Conservation (phyloP, 2,797 vertebrate genomes). For the Philypnodon macrostomus region DNA sequence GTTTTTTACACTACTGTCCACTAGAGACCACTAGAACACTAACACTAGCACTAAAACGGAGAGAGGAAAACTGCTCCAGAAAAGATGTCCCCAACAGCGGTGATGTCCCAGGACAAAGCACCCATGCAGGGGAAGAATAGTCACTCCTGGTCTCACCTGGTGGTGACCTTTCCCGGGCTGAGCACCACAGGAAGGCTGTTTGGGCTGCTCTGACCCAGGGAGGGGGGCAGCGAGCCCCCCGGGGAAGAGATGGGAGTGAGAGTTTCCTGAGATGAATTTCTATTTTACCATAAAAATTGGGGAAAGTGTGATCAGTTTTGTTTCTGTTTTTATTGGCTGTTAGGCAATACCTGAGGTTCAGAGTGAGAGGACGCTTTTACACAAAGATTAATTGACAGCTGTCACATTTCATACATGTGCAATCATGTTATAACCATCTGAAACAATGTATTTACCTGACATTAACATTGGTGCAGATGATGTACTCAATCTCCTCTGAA, state of each 20-base stretch:
- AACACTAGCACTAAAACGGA: constrained; percentile 13
- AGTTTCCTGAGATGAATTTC: constrained; percentile 89
- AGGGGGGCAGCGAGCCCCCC: constrained; percentile 80
- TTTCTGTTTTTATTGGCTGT: constrained; percentile 13
- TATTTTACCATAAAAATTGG: constrained; percentile 68
- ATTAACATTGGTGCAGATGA: constrained; percentile 97
- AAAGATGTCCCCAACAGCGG: constrained; percentile 28
- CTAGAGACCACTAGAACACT: neutral
- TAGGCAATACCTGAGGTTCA: constrained; percentile 6
- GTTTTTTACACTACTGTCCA: neutral
- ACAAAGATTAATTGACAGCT: constrained; percentile 37
- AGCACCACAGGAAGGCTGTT: constrained; percentile 83
- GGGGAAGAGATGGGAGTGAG: constrained; percentile 85
- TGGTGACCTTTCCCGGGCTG: constrained; percentile 80
- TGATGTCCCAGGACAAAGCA: constrained; percentile 52
- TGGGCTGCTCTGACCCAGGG: constrained; percentile 81
- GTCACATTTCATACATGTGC: constrained; percentile 13
- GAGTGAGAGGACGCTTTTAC: constrained; percentile 22
- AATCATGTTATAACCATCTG: constrained; percentile 1
- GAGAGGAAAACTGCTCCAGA: constrained; percentile 26
- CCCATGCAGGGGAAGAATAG: constrained; percentile 39
- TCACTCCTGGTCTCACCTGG: constrained; percentile 83
- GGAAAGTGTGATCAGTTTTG: constrained; percentile 53
- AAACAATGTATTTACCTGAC: constrained; percentile 98
- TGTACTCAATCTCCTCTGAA: constrained; percentile 97